Conservation (phyloP, 2,888 invertebrate genomes). For the Agriotes lineatus region DNA sequence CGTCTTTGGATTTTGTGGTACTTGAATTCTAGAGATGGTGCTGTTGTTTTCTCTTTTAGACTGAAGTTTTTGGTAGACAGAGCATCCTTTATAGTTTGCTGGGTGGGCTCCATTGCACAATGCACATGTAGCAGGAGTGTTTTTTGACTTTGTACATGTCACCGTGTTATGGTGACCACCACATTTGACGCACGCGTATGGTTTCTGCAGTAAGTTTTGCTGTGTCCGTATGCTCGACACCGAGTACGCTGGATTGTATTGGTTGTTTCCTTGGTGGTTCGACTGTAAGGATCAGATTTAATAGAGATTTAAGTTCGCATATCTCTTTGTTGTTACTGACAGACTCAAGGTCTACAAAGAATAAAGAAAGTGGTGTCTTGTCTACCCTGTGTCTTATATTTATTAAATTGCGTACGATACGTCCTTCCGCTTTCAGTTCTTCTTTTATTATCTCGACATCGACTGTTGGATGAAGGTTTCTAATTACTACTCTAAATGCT, state of each 20-base stretch:
- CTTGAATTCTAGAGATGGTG: neutral
- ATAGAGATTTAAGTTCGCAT: neutral
- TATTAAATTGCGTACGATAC: neutral
- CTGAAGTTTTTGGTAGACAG: constrained; percentile 1
- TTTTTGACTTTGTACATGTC: no score
- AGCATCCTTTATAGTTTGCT: neutral
- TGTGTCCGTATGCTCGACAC: neutral
- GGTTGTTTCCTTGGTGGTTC: neutral
- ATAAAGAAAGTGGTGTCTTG: neutral
- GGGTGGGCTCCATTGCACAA: neutral
- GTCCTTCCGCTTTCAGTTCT: neutral
- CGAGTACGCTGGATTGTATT: neutral
- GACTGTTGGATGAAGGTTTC: neutral
- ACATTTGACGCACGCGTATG: neutral
- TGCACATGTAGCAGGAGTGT: no score
- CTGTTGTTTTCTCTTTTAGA: constrained; percentile 2
- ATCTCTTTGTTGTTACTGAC: neutral
- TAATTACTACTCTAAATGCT: neutral
- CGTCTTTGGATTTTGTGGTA: constrained; percentile 7
- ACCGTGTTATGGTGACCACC: neutral
- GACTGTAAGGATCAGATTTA: neutral
- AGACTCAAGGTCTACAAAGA: neutral
- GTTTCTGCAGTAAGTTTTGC: neutral
- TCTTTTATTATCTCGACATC: neutral
- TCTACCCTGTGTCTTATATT: neutral